Percentiles rank a stretch among this genome's conserved stretches.
Conservation (phyloP, 2,113 vertebrate species). For the Equus przewalskii region DNA sequence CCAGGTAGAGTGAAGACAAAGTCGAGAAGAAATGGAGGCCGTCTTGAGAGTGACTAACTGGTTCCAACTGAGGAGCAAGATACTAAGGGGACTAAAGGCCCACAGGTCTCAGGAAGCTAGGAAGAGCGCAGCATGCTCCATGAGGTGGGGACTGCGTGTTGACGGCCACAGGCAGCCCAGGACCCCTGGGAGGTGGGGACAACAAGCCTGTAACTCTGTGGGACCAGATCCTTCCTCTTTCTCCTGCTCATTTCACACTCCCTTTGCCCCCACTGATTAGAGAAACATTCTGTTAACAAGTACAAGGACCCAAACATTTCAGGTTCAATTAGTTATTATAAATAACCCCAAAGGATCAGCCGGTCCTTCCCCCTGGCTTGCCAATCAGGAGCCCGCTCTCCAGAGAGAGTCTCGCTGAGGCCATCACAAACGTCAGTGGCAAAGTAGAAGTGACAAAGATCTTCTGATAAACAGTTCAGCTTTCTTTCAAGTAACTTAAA, state of each 20-base stretch:
- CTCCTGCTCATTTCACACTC: background rate
- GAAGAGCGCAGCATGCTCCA: background rate
- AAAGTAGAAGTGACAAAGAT: background rate
- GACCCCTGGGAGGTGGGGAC: background rate
- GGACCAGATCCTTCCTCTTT: background rate
- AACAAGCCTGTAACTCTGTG: rapidly evolving
- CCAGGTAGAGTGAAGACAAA: background rate
- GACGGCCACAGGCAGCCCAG: too few relatives aligned
- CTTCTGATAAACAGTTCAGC: background rate
- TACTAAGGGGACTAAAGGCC: rapidly evolving
- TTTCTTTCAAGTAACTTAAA: background rate
- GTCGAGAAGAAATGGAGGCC: background rate
- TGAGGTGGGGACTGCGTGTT: rapidly evolving
- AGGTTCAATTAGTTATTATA: background rate
- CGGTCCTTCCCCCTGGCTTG: background rate
- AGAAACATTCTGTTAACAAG: background rate
- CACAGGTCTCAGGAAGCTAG: rapidly evolving
- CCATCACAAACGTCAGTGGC: rapidly evolving
- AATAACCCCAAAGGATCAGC: background rate
- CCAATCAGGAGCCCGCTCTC: background rate
- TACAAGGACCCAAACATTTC: background rate
- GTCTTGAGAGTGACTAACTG: rapidly evolving
- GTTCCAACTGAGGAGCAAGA: rapidly evolving
- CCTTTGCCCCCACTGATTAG: background rate
- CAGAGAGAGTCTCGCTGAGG: background rate